Evolutionary conservation across 2,888 invertebrate species (phyloP).

Genomic region (Eustalomyia histrio): DNA sequence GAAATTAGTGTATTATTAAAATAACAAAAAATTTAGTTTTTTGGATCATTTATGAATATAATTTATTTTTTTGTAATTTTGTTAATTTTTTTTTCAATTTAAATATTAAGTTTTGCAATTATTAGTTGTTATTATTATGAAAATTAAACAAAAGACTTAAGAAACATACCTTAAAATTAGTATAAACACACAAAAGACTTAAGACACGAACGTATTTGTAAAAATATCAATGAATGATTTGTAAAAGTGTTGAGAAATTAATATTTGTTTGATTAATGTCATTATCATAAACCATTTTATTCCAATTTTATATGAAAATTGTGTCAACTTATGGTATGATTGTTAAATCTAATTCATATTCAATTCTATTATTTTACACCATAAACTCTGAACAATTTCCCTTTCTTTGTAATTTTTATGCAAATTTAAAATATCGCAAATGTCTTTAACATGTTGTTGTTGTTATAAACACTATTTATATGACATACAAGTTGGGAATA

Average conservation of each 20-base stretch:
- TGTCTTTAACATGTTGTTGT: not conserved
- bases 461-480: not conserved
- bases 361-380: not conserved
- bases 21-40: not conserved
- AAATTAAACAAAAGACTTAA: not conserved
- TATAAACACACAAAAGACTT: slow-evolving; percentile 6
- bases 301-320: not conserved
- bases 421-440: not conserved
- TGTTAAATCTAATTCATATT: not conserved
- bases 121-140: not conserved
- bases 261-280: not conserved
- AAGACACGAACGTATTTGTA: not conserved
- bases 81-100: not conserved
- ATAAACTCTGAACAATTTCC: not conserved
- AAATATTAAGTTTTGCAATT: not conserved
- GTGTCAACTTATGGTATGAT: not conserved
- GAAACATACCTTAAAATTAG: not conserved
- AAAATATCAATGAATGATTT: not conserved
- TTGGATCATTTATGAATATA: too few species aligned
- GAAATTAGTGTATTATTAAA: not conserved
- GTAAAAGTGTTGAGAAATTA: not conserved
- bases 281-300: not conserved
- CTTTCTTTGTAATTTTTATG: not conserved
- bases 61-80: not conserved
- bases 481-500: not conserved